These are phyloP conservation scores for Progne subis DNA, from an alignment of 2,113 vertebrate species.

Conservation along the genomic window DNA sequence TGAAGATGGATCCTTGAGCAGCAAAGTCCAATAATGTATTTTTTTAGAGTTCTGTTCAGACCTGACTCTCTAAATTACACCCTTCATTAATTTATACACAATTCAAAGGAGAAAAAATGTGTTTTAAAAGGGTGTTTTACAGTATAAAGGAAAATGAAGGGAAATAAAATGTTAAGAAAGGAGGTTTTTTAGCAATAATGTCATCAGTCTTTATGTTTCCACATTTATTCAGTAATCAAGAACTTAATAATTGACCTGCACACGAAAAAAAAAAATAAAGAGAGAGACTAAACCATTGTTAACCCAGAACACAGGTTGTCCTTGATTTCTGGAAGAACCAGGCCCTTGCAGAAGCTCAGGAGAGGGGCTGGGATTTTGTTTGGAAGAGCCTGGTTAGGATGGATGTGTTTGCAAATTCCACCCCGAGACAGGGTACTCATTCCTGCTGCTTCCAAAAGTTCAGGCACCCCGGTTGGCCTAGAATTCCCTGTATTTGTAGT, in stretches of 20 bases:
- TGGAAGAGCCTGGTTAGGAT: too few relatives aligned
- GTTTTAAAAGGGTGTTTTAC: neutral
- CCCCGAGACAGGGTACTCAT: rapidly evolving
- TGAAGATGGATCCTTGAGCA: neutral
- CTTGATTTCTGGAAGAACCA: neutral
- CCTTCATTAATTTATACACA: neutral
- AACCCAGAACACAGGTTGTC: neutral
- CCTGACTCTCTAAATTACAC: neutral
- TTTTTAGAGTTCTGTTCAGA: neutral
- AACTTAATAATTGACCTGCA: neutral
- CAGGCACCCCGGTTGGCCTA: neutral
- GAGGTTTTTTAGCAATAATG: too few relatives aligned
- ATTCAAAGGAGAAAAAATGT: neutral
- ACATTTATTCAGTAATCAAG: too few relatives aligned
- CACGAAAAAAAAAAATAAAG: neutral
- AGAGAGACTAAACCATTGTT: neutral
- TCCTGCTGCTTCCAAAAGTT: neutral
- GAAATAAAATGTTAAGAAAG: neutral
- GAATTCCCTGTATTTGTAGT: neutral
- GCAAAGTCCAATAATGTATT: neutral
- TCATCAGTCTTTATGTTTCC: too few relatives aligned
- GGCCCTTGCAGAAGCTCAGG: neutral
- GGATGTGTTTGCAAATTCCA: neutral
- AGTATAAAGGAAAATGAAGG: neutral
- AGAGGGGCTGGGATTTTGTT: neutral